Percentiles rank a stretch among this genome's conserved stretches.
phyloP scores from a whole-genome alignment of 2,113 vertebrate genomes.

The Cebus imitator region DNA sequence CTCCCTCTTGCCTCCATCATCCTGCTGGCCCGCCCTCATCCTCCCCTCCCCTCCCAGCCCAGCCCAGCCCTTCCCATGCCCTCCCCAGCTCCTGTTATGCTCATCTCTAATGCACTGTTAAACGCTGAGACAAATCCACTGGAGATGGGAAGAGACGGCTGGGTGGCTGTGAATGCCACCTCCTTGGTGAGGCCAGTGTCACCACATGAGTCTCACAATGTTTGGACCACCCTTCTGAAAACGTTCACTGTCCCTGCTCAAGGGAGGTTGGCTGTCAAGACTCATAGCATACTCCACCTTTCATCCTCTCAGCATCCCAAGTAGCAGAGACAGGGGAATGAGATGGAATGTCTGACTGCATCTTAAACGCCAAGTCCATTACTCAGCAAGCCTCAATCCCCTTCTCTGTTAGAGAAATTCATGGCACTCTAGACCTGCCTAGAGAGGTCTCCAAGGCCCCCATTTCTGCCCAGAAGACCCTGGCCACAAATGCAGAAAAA shows the following conservation, averaged over 20 bases:
- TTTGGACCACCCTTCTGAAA: background rate
- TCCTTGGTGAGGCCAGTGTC: background rate
- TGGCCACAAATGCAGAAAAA: background rate
- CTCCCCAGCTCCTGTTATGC: background rate
- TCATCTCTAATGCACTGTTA: rapidly evolving
- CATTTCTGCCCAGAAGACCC: background rate
- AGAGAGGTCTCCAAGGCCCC: background rate
- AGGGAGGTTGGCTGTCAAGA: too few species aligned
- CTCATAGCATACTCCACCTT: rapidly evolving
- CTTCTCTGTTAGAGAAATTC: background rate
- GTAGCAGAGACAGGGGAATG: rapidly evolving
- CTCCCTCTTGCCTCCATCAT: background rate
- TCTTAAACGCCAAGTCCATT: background rate
- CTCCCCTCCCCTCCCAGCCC: background rate
- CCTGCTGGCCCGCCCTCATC: too few species aligned
- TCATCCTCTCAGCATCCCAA: too few species aligned
- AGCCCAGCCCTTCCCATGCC: background rate
- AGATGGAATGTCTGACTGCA: background rate
- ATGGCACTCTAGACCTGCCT: background rate
- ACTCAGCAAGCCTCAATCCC: background rate
- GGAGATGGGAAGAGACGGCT: rapidly evolving
- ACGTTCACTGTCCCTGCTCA: background rate
- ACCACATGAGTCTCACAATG: rapidly evolving
- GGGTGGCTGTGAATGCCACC: background rate
- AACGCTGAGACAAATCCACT: background rate